These are phyloP conservation scores for Lutra lutra DNA, from an alignment of 2,797 vertebrate genomes.

Conservation along the genomic window DNA sequence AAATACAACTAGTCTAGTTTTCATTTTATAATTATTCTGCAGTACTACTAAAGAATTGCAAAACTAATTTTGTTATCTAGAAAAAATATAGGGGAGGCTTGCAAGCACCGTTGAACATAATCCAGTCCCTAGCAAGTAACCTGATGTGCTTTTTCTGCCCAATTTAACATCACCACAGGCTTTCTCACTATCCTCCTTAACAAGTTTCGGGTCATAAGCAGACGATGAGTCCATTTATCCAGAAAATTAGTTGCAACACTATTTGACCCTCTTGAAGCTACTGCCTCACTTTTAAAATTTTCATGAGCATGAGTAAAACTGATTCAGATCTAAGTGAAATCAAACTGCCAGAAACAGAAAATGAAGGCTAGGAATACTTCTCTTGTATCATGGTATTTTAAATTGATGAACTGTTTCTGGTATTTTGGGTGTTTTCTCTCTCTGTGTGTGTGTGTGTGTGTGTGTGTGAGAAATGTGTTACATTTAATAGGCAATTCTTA, in stretches of 20 bases:
- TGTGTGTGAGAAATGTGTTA: not conserved
- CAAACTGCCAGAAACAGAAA: not conserved
- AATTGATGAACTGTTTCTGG: not conserved
- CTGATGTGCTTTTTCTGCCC: conserved; percentile 68
- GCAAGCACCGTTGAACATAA: conserved; percentile 30
- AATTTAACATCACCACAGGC: conserved; percentile 67
- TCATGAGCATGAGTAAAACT: not conserved
- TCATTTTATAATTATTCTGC: not conserved
- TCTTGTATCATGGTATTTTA: not conserved
- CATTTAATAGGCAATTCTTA: not conserved
- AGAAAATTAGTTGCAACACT: conserved; percentile 46
- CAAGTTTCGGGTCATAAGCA: not conserved
- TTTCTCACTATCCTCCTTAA: conserved; percentile 44
- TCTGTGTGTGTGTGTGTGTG: no score
- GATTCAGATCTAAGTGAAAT: not conserved
- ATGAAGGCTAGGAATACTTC: not conserved
- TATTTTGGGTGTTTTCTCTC: not conserved
- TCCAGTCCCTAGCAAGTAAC: conserved; percentile 20
- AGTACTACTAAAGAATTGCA: conserved; percentile 14
- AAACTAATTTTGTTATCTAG: conserved; percentile 1
- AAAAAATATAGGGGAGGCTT: not conserved
- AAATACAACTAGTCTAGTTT: conserved; percentile 17
- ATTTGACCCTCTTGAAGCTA: not conserved
- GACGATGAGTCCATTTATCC: conserved; percentile 49
- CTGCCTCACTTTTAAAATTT: conserved; percentile 32